phyloP scores from a whole-genome alignment of 2,888 invertebrate genomes.

The Ophion obscuratus region DNA sequence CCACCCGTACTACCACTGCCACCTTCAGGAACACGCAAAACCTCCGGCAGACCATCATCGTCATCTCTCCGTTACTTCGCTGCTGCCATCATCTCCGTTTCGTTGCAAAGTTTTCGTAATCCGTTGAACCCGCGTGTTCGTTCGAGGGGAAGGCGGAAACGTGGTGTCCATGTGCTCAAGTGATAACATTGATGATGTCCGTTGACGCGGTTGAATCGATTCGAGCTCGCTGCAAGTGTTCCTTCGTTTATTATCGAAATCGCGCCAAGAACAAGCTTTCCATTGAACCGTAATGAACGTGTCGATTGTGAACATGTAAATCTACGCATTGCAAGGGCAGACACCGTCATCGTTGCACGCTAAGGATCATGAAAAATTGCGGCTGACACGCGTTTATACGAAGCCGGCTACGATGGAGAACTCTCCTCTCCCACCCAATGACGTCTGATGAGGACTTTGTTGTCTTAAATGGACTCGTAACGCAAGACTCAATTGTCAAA shows the following conservation, averaged over 20 bases:
- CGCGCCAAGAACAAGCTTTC: conserved; percentile 2
- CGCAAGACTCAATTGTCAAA: not conserved
- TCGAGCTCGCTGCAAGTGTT: conserved; percentile 7
- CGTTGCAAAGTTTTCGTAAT: conserved; percentile 18
- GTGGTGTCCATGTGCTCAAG: conserved; percentile 44
- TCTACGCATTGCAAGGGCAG: not conserved
- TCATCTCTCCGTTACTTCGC: conserved; percentile 48
- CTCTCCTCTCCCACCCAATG: not conserved
- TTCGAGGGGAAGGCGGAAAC: not conserved
- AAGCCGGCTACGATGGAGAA: not conserved
- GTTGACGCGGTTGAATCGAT: conserved; percentile 32
- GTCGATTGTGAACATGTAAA: not conserved
- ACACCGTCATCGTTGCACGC: not conserved
- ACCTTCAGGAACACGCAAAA: conserved; percentile 45
- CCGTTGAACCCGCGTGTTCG: conserved; percentile 21
- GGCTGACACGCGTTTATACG: not conserved
- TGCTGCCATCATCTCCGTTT: conserved; percentile 32
- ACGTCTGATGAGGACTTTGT: not conserved
- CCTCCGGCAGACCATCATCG: conserved; percentile 38
- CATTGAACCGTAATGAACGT: conserved; percentile 33
- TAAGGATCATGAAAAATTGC: conserved; percentile 10
- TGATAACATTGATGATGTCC: conserved; percentile 31
- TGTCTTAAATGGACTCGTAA: conserved; percentile 18
- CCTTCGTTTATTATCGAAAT: conserved; percentile 33
- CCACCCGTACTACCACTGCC: conserved; percentile 46